Conservation (phyloP, 2,113 vertebrate genomes). For the Thryonomys swinderianus region DNA sequence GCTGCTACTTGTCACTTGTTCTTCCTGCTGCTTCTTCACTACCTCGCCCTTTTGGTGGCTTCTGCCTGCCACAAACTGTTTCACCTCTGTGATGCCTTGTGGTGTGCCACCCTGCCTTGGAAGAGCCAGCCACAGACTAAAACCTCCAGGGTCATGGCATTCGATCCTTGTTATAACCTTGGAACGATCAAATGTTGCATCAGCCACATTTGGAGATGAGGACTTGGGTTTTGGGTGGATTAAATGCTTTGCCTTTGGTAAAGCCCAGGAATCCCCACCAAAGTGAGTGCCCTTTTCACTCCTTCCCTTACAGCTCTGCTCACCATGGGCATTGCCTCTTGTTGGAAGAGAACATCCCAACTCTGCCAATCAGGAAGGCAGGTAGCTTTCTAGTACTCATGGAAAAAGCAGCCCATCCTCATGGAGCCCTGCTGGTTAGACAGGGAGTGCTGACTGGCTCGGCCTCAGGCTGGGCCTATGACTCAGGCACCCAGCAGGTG, state of each 20-base stretch:
- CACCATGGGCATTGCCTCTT: neutral
- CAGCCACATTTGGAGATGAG: neutral
- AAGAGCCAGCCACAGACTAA: neutral
- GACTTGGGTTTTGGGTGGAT: neutral
- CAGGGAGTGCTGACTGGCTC: neutral
- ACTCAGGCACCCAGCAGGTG: neutral
- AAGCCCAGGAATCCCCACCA: neutral
- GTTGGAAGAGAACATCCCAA: neutral
- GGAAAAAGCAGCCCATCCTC: constrained; percentile 75
- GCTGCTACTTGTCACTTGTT: neutral
- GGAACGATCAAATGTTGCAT: neutral
- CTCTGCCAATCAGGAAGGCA: neutral
- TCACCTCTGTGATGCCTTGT: neutral
- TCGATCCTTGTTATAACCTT: neutral
- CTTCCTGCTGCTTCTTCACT: neutral
- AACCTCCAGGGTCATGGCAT: neutral
- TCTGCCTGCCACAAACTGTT: neutral
- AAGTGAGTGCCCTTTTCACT: neutral
- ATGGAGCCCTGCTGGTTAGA: constrained; percentile 66
- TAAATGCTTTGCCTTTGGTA: neutral
- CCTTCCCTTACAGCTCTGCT: neutral
- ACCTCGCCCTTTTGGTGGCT: neutral
- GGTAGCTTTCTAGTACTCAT: neutral
- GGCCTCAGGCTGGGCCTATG: constrained; percentile 11
- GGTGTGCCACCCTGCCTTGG: neutral